Percentiles rank a stretch among this genome's conserved stretches.
Conservation (phyloP, 2,113 vertebrate species). For the Megatriorchis doriae region DNA sequence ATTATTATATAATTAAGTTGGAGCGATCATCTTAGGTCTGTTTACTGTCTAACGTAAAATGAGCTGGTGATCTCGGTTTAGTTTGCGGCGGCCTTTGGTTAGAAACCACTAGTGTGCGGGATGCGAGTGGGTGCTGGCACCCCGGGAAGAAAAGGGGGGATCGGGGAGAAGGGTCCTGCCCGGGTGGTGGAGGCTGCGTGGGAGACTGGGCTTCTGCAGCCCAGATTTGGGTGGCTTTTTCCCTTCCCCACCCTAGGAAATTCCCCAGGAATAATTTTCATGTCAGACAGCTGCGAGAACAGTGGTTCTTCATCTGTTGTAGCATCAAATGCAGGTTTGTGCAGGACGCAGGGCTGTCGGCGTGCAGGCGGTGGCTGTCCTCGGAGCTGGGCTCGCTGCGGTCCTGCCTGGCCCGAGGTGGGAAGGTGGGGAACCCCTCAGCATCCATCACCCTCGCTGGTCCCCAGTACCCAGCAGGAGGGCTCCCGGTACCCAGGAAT, state of each 20-base stretch:
- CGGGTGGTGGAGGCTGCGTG: not conserved
- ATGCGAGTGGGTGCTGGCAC: not conserved
- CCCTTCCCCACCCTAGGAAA: not conserved
- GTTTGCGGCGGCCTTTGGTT: not conserved
- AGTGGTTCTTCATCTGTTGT: not conserved
- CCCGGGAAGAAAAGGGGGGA: fast-evolving
- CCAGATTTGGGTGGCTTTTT: not conserved
- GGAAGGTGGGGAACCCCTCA: not conserved
- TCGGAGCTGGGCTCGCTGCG: fast-evolving
- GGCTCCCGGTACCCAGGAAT: not conserved
- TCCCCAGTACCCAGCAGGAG: not conserved
- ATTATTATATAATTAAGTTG: constrained; percentile 39
- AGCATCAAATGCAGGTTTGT: not conserved
- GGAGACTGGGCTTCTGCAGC: not conserved
- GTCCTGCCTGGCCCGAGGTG: not conserved
- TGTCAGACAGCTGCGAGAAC: not conserved
- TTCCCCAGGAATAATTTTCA: not conserved
- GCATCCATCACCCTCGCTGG: fast-evolving
- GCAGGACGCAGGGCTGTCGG: not conserved
- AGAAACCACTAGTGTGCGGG: fast-evolving
- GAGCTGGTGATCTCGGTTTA: not conserved
- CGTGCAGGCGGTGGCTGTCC: not conserved
- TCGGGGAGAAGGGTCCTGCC: not conserved
- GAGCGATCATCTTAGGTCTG: not conserved
- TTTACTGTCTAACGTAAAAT: not conserved